Base-by-base conservation (phyloP, 2,888 invertebrate species). In the Drosophila pegasa region DNA sequence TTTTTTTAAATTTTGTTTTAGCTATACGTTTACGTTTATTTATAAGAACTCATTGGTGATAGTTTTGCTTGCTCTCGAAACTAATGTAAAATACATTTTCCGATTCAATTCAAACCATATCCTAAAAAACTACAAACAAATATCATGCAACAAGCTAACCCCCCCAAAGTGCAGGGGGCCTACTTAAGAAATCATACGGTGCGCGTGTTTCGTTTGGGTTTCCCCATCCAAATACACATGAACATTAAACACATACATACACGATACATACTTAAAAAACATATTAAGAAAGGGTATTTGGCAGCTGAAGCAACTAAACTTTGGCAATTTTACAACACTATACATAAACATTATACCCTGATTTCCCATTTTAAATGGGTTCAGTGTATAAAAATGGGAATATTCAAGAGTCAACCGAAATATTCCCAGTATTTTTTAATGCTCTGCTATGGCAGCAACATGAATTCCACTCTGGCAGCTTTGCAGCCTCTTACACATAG, bases 31-130 rank as follows among this genome's bases (percentile, higher is more conserved):
- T 71, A 56, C 40, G 51, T 51, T 58, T 86, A 80, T 25, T 59
- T 78, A 71, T 87, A 79, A 71, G 78, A 62, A 80, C 41, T 75
- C 75, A 75, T 48, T 84, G 88, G 83, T 84, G 83, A 86, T 58
- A 84, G 88, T 83, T 72, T 80, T 86, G 87, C 83, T 86, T 88
- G 83, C 72, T 47, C 62, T 80, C 76, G 47, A 61, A 82, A 85
- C 86, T 76, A 82, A 67, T 76, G 72, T 71, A 71, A 75, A 33
- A 20, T 51, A 25, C 80, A 50, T 58, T 65, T 51, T 58, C 37
- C 55, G 50, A 60, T 54, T 60, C 65, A 52, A 64, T 65, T 51
- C 38, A 31, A 59, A 43, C 52, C 67, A 66, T 67, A 38, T 38
- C 51, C 38, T 37, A 64, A 56, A 74, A 68, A 37, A 27, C 60